Evolutionary conservation across 2,888 invertebrate species (phyloP), one percentile per base, ranked within the genome.

Genomic region (Diplazon laetatorius): DNA sequence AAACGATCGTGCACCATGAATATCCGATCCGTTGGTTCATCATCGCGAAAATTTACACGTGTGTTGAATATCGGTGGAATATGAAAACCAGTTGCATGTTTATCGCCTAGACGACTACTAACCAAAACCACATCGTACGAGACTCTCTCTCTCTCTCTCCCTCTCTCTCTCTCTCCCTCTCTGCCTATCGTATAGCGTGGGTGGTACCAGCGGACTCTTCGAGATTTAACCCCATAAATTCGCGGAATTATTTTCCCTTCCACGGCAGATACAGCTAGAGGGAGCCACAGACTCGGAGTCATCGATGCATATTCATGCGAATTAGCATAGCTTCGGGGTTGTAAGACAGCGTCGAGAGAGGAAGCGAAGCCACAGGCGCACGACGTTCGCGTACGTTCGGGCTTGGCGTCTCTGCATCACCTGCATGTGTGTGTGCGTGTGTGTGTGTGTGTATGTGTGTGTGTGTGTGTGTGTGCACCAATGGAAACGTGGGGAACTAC

Each of bases 221-320:
- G 80, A 84, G 83, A 84, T 86, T 86, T 78, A 85, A 78, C 78
- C 82, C 82, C 82, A 86, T 85, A 86, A 86, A 87, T 87, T 83
- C 80, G 77, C 71, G 78, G 84, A 82, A 87, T 87, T 86, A 86
- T 86, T 87, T 87, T 70, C 84, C 84, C 80, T 82, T 63, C 50
- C 30, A n/a, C 37, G 44, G 57, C 59, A 55, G 25, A 35, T 30
- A 52, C 66, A 48, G 66, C 42, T 16, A 44, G 52, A 66, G 66
- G 69, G 55, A 52, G 46, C 74, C 74, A 72, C 73, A 80, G 79
- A 79, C 80, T 78, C 82, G 82, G n/a, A 84, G 82, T 85, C 84
- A 85, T 86, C 82, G 85, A 87, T 87, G 87, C 86, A 88, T 88
- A 88, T 87, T 88, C 88, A 88, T 88, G 83, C 80, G 84, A 83